phyloP scores from a whole-genome alignment of 2,888 invertebrate genomes.

The Phortica magna region DNA sequence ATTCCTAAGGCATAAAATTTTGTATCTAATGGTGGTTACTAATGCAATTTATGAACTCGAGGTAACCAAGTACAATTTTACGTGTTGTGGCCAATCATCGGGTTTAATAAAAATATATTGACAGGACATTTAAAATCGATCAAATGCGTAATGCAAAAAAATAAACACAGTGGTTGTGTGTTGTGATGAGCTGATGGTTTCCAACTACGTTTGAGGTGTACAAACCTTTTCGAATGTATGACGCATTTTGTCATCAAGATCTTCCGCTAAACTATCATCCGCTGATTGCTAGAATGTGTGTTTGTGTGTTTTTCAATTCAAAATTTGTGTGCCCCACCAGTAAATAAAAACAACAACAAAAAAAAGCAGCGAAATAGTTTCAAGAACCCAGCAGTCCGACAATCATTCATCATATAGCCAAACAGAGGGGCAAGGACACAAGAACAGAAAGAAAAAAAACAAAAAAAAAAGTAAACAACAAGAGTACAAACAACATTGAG shows the following conservation, averaged over 20 bases:
- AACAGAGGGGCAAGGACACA: background rate
- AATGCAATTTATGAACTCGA: too few relatives aligned
- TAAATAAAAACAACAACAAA: slow-evolving; percentile 33
- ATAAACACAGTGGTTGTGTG: background rate
- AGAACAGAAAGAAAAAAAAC: background rate
- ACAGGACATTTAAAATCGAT: too few relatives aligned
- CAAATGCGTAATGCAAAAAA: too few relatives aligned
- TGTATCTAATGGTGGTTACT: too few relatives aligned
- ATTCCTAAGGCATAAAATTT: too few relatives aligned
- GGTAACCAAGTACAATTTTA: too few relatives aligned
- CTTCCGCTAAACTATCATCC: slow-evolving; percentile 61
- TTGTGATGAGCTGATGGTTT: background rate
- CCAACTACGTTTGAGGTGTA: slow-evolving; percentile 49
- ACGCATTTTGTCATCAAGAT: slow-evolving; percentile 80
- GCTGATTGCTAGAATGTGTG: slow-evolving; percentile 56
- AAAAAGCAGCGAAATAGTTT: slow-evolving; percentile 35
- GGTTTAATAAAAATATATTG: too few relatives aligned
- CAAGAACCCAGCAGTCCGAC: slow-evolving; percentile 9
- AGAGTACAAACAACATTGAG: slow-evolving; percentile 64
- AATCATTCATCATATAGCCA: slow-evolving; percentile 13
- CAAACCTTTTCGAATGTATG: slow-evolving; percentile 89
- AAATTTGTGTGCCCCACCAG: slow-evolving; percentile 38
- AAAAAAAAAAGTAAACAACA: slow-evolving; percentile 41
- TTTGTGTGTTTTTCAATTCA: slow-evolving; percentile 39
- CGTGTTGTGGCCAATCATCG: too few relatives aligned